Evolutionary conservation across 2,797 vertebrate genomes (phyloP).

Genomic region (Myripristis jacobus): DNA sequence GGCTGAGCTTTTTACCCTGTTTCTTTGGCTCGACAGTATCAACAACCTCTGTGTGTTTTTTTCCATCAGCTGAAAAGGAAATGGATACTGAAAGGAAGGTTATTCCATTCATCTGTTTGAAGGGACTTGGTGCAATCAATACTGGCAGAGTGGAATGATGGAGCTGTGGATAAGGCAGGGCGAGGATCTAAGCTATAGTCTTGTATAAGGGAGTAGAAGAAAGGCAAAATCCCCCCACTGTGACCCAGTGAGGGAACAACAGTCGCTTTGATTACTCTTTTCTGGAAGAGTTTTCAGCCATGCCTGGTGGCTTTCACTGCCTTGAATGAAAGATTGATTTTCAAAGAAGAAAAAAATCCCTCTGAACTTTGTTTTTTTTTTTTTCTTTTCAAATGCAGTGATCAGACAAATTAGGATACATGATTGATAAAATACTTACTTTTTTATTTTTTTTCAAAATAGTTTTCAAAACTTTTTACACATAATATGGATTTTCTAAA

Average conservation of each 20-base stretch:
- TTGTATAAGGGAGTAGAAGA: conserved; percentile 48
- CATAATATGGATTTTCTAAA: not conserved
- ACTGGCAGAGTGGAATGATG: conserved; percentile 53
- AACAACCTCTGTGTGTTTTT: conserved; percentile 43
- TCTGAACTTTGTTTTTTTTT: conserved; percentile 15
- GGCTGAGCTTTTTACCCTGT: conserved; percentile 36
- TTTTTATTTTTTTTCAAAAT: conserved; percentile 1
- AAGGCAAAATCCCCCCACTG: conserved; percentile 55
- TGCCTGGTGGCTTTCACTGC: conserved; percentile 39
- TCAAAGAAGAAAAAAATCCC: conserved; percentile 8
- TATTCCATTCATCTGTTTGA: conserved; percentile 58
- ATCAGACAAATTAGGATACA: not conserved
- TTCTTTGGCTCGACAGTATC: conserved; percentile 24
- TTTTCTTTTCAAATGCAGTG: conserved; percentile 15
- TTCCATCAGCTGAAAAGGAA: conserved; percentile 54
- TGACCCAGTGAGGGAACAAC: conserved; percentile 55
- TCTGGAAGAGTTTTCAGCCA: conserved; percentile 46
- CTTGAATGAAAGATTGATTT: conserved; percentile 56
- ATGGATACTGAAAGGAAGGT: conserved; percentile 59
- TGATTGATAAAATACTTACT: conserved; percentile 20
- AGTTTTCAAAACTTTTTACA: not conserved
- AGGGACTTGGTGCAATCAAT: conserved; percentile 73
- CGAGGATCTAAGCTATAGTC: conserved; percentile 42
- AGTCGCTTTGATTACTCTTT: conserved; percentile 69
- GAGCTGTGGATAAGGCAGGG: conserved; percentile 41